Evolutionary conservation across 2,113 vertebrate species (phyloP).

Genomic region (Oxyura jamaicensis): DNA sequence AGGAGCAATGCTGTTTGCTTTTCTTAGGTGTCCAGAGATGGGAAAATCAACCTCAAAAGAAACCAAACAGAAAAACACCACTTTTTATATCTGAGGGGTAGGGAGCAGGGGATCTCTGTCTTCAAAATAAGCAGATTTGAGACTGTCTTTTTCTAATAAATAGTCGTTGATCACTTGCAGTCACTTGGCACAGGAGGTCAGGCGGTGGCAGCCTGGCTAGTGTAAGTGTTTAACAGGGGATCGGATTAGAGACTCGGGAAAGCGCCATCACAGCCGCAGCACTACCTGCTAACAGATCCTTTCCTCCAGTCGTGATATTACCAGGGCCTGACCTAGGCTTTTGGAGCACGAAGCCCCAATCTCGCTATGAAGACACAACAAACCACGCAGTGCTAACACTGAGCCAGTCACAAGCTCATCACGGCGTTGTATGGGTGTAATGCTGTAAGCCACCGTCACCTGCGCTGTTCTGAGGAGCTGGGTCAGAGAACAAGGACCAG

Average conservation of each 20-base stretch:
- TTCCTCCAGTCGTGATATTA: neutral
- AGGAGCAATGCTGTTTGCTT: neutral
- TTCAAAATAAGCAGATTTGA: neutral
- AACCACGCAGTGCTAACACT: neutral
- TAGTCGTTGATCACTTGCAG: neutral
- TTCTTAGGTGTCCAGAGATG: neutral
- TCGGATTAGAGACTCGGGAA: neutral
- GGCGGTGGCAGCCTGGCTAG: neutral
- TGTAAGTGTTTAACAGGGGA: neutral
- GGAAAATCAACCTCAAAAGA: neutral
- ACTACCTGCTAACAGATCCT: neutral
- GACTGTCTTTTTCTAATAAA: slow-evolving; percentile 3
- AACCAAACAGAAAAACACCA: accelerated
- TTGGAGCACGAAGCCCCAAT: neutral
- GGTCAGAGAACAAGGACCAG: neutral
- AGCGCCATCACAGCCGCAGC: neutral
- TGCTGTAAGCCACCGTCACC: neutral
- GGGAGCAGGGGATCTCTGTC: neutral
- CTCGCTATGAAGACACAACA: neutral
- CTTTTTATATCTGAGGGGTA: neutral
- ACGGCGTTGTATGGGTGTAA: neutral
- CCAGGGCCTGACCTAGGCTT: neutral
- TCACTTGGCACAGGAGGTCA: neutral
- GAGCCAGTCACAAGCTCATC: neutral
- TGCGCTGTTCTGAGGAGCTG: neutral